Evolutionary conservation across 2,797 vertebrate species (phyloP), one percentile per base, ranked within the genome.

Genomic region (Lacerta bilineata): DNA sequence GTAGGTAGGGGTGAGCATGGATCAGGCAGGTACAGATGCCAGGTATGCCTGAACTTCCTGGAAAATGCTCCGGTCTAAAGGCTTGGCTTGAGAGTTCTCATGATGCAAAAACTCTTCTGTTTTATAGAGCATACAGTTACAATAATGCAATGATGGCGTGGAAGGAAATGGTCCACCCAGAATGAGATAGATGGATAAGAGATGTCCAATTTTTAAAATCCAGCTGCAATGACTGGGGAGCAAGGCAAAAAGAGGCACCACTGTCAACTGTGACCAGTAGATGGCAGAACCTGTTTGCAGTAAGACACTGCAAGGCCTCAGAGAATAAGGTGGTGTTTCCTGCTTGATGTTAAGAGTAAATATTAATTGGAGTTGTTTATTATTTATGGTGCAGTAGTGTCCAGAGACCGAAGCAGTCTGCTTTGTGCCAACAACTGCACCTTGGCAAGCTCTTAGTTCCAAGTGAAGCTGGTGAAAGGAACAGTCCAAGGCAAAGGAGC

Each of bases 211-310:
- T 29, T 29, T 78, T 5, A 2, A 41, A 75, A 20, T 15, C 50
- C 29, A 25, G 25, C 39, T n/a, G 8, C 41, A 39, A 4, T 39
- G 4, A 15, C 7, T 10, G 80, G 33, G 39, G 27, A 84, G 6
- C 43, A 77, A 29, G 11, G 75, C 18, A 84, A 90, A 83, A 85
- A 41, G 69, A 59, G 72, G 8, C 76, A 27, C 36, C 3, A 20
- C 59, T 66, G 80, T 39, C 18, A 25, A 2, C 1, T 1, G 39
- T n/a, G 41, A 55, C 93, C 95, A 86, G 91, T 87, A 96, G 94
- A 81, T 89, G 95, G 92, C 25, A 90, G 76, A 1, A 61, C 29
- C 61, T 29, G 27, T 68, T 76, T 85, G 11, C 2, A 39, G 55
- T 27, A 79, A 87, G 87, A 91, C 46, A n/a, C 69, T 71, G 69